These are phyloP conservation scores for Hyperoplus immaculatus DNA, from an alignment of 2,797 vertebrate genomes.

Conservation along the genomic window DNA sequence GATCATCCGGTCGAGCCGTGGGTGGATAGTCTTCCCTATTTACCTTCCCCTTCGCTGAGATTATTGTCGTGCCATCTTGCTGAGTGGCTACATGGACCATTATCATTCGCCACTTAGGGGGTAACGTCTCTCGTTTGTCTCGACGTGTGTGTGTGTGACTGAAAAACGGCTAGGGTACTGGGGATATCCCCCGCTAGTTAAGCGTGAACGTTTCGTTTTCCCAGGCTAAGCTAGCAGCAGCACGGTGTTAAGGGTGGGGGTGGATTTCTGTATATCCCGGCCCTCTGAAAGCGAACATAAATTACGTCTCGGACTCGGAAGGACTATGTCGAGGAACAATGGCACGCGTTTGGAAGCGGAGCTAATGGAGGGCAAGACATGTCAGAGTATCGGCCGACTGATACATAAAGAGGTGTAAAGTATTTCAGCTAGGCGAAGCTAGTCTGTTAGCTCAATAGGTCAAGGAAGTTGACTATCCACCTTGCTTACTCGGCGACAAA, in stretches of 20 bases:
- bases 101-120: constrained; percentile 8
- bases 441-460: constrained; percentile 60
- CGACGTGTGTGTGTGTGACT: constrained; percentile 1
- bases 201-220: constrained; percentile 39
- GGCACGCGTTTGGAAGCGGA: constrained; percentile 29
- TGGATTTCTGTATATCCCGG: constrained; percentile 67
- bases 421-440: constrained; percentile 52
- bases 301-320: constrained; percentile 4
- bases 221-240: constrained; percentile 73
- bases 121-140: constrained; percentile 31
- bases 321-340: constrained; percentile 50
- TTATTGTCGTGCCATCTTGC: constrained; percentile 45
- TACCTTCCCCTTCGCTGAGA: constrained; percentile 56
- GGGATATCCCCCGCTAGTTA: constrained; percentile 41
- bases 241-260: constrained; percentile 68
- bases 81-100: constrained; percentile 26
- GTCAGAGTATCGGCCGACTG: constrained; percentile 32
- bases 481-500: constrained; percentile 56
- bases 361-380: constrained; percentile 28
- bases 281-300: constrained; percentile 46
- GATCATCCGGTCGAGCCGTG: constrained; percentile 77
- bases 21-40: constrained; percentile 72
- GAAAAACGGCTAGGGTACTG: constrained; percentile 9
- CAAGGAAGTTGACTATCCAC: constrained; percentile 77
- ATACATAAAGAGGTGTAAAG: constrained; percentile 42